These are phyloP conservation scores for Notolepis coatsorum DNA, from an alignment of 2,797 vertebrate species.

Conservation along the genomic window DNA sequence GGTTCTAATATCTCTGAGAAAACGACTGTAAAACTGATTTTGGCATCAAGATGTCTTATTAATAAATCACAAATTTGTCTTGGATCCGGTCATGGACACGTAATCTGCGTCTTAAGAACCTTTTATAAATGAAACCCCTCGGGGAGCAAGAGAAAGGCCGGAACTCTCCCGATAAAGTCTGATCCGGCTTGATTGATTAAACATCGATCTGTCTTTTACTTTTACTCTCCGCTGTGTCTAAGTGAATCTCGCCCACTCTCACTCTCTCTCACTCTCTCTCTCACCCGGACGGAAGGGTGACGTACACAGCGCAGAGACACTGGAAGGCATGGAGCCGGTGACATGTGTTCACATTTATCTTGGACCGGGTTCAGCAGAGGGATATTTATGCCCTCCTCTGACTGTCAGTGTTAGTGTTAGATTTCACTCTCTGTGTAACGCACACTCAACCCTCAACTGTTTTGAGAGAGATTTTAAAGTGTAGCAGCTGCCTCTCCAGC, in stretches of 20 bases:
- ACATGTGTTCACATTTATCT: conserved; percentile 77
- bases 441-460: conserved; percentile 63
- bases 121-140: no score
- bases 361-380: conserved; percentile 68
- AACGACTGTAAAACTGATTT: no score
- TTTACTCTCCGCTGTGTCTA: not conserved
- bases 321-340: conserved; percentile 50
- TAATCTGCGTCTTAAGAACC: no score
- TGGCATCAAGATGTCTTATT: no score
- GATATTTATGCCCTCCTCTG: conserved; percentile 75
- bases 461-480: conserved; percentile 49
- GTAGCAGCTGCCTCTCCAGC: conserved; percentile 63
- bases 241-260: not conserved
- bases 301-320: conserved; percentile 18
- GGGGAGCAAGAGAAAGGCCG: no score
- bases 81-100: no score
- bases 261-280: not conserved
- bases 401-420: conserved; percentile 77
- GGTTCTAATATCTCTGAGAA: no score
- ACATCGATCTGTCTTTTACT: no score
- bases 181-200: no score
- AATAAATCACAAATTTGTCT: no score
- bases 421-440: conserved; percentile 73
- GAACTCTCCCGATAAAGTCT: no score
- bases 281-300: not conserved